Evolutionary conservation across 2,888 invertebrate species (phyloP), one percentile per base, ranked within the genome.

Genomic region (Ryuthela nishihirai): DNA sequence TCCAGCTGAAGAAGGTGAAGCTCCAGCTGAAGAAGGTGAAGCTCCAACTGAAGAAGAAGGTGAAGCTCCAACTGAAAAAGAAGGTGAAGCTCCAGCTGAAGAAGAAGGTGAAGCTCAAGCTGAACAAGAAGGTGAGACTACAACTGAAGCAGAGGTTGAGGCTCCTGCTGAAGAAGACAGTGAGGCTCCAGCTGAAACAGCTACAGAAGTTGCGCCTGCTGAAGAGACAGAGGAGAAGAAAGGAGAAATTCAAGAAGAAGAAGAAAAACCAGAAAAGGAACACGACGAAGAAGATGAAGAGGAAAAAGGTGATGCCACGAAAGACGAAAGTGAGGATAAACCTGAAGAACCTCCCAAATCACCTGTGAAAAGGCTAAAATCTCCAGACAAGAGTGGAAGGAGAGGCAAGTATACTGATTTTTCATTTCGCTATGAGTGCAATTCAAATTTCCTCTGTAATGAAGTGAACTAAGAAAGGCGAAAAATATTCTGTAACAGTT

Each of bases 371-470:
- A 7, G 56, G 12, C 36, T 41, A 21, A 42, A 52, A 17, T 52
- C 56, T 1, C 56, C 56, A n/a, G 50, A 50, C n/a, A 58, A 58
- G 38, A 46, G 46, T 18, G 46, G 50, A n/a, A 46, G 50, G 18
- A 43, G 56, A 46, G 56, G 56, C 34, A 9, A 47, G 48, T 49
- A 32, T 21, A 24, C 21, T 34, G 4, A 10, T 34, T 34, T 21
- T 17, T n/a, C n/a, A n/a, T n/a, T n/a, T n/a, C n/a, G n/a, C n/a
- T n/a, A n/a, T n/a, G n/a, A n/a, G n/a, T n/a, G n/a, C n/a, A n/a
- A n/a, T n/a, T n/a, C n/a, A n/a, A n/a, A n/a, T n/a, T n/a, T n/a
- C n/a, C n/a, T n/a, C n/a, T n/a, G n/a, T n/a, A n/a, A n/a, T n/a
- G n/a, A n/a, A n/a, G n/a, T n/a, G n/a, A n/a, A n/a, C n/a, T n/a